Conservation (phyloP, 2,797 vertebrate genomes). For the Myiotriccus ornatus region DNA sequence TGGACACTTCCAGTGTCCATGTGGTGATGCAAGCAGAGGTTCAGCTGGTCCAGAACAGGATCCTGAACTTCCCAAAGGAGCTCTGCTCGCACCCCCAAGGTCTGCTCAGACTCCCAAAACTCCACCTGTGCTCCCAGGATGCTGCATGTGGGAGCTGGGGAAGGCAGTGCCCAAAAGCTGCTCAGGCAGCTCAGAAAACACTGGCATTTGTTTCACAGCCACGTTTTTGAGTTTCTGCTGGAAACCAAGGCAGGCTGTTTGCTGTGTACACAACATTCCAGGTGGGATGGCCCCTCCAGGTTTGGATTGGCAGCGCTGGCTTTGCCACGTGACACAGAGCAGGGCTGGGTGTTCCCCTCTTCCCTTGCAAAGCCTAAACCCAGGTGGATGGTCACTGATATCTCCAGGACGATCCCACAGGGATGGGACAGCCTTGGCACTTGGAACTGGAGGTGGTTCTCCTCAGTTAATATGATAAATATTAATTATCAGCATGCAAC, state of each 20-base stretch:
- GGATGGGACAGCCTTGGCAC: background rate
- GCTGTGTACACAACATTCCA: accelerated
- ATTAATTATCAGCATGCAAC: background rate
- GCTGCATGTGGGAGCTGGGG: accelerated
- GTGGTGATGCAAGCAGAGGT: background rate
- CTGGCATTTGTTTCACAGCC: accelerated
- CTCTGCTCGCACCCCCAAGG: background rate
- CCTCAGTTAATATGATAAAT: background rate
- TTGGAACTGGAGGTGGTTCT: background rate
- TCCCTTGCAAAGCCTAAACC: background rate
- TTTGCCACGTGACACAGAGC: background rate
- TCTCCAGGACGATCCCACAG: background rate
- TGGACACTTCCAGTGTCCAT: background rate
- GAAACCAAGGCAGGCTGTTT: background rate
- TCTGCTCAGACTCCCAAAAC: background rate
- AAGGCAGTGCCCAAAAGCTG: background rate
- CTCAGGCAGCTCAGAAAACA: background rate
- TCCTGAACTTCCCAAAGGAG: background rate
- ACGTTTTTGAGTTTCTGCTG: background rate
- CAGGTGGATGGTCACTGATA: background rate
- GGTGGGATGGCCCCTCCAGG: background rate
- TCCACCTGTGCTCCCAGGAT: background rate
- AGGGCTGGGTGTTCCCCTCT: background rate
- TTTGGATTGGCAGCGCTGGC: background rate
- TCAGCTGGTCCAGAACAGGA: background rate